phyloP scores from a whole-genome alignment of 2,113 vertebrate genomes.

The Sinocyclocheilus maitianheensis region DNA sequence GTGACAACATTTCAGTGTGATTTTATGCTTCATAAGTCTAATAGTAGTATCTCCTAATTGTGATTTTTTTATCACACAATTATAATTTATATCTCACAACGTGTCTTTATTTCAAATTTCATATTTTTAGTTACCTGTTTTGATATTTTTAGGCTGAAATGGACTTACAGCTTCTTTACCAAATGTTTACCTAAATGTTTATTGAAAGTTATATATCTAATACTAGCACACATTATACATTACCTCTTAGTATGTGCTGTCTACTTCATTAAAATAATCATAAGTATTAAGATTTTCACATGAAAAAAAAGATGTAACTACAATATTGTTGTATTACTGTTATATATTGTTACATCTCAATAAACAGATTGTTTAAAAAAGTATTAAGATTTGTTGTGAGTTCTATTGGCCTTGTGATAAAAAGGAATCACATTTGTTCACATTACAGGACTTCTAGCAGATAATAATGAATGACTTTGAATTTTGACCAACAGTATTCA shows the following conservation, averaged over 20 bases:
- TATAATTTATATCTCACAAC: neutral
- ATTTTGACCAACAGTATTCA: neutral
- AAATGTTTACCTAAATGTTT: neutral
- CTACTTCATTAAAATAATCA: too few relatives aligned
- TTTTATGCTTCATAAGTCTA: neutral
- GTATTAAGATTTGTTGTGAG: neutral
- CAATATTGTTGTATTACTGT: too few relatives aligned
- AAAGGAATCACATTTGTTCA: neutral
- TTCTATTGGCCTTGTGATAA: neutral
- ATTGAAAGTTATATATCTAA: neutral
- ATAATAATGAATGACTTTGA: neutral
- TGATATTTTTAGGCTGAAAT: neutral
- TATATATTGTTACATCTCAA: too few relatives aligned
- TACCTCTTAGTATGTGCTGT: too few relatives aligned
- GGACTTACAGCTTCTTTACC: neutral
- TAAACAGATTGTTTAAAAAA: neutral
- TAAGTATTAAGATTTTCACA: too few relatives aligned
- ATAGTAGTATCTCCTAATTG: neutral
- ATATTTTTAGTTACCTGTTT: neutral
- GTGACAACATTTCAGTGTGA: too few relatives aligned
- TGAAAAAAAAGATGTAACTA: too few relatives aligned
- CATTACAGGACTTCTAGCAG: neutral
- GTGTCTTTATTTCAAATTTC: neutral
- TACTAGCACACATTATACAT: neutral
- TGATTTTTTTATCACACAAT: neutral